Evolutionary conservation across 2,113 vertebrate genomes (phyloP).

Genomic region (Uria aalge): DNA sequence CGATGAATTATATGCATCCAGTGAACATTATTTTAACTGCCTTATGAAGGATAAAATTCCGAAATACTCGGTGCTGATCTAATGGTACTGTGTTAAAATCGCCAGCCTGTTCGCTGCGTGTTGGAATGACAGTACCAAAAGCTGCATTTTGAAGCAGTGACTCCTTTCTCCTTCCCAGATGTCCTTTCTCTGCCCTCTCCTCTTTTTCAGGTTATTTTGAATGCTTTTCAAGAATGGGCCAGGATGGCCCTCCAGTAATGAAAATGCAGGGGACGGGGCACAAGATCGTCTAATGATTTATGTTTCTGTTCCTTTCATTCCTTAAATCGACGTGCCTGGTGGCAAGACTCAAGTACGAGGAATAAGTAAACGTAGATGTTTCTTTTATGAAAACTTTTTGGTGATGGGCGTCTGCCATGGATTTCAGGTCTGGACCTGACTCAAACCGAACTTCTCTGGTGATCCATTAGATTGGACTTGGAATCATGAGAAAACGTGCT

Average conservation of each 20-base stretch:
- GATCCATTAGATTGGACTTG: not conserved
- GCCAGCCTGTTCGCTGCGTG: not conserved
- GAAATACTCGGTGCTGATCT: not conserved
- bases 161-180: not conserved
- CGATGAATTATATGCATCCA: not conserved
- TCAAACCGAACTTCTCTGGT: not conserved
- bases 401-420: not conserved
- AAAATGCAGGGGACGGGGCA: not conserved
- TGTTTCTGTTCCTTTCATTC: not conserved
- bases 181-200: not conserved
- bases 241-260: not conserved
- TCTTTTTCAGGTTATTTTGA: not conserved
- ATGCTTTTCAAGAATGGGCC: not conserved
- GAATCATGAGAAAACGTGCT: not conserved
- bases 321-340: not conserved
- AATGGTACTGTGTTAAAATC: not conserved
- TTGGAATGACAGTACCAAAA: not conserved
- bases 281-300: not conserved
- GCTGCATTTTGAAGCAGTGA: not conserved
- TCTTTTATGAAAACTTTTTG: not conserved
- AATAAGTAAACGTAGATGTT: not conserved
- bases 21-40: not conserved
- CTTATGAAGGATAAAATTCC: not conserved
- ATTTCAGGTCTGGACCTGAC: not conserved
- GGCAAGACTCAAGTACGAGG: not conserved